phyloP scores from a whole-genome alignment of 35 echinoderm and acorn worm species.

The Heliocidaris tuberculata region DNA sequence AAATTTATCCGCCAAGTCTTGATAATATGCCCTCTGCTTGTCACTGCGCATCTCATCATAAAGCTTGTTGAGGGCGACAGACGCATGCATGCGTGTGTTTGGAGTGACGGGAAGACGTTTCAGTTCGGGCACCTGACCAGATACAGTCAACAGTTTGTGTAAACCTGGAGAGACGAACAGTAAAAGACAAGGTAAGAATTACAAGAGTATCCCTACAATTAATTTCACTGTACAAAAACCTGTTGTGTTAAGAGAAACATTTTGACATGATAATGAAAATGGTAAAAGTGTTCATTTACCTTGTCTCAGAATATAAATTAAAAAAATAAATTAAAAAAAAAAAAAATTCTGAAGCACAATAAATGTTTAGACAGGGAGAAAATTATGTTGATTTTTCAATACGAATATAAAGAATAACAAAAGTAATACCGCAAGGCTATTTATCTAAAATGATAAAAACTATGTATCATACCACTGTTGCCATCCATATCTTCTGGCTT shows the following conservation, averaged over 20 bases:
- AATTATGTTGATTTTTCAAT: too few relatives aligned
- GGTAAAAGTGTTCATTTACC: too few relatives aligned
- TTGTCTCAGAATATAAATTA: too few relatives aligned
- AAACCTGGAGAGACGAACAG: conserved; percentile 56
- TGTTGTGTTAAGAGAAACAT: background rate
- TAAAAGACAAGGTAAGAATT: background rate
- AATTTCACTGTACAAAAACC: background rate
- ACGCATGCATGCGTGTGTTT: conserved; percentile 85
- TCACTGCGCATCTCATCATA: conserved; percentile 92
- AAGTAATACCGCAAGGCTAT: too few relatives aligned
- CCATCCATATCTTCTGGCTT: too few relatives aligned
- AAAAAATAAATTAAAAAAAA: too few relatives aligned
- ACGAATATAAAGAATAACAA: too few relatives aligned
- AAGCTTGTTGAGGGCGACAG: conserved; percentile 77
- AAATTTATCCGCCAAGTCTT: conserved; percentile 84
- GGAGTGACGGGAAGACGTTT: conserved; percentile 70
- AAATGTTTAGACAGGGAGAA: too few relatives aligned
- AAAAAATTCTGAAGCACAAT: too few relatives aligned
- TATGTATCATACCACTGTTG: too few relatives aligned
- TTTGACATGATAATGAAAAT: too few relatives aligned
- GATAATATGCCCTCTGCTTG: conserved; percentile 82
- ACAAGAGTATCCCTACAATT: background rate
- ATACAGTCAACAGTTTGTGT: conserved; percentile 73
- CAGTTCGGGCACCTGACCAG: conserved; percentile 81
- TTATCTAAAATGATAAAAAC: too few relatives aligned